Evolutionary conservation across 2,888 invertebrate genomes (phyloP).

Genomic region (Allolobophora icterica): DNA sequence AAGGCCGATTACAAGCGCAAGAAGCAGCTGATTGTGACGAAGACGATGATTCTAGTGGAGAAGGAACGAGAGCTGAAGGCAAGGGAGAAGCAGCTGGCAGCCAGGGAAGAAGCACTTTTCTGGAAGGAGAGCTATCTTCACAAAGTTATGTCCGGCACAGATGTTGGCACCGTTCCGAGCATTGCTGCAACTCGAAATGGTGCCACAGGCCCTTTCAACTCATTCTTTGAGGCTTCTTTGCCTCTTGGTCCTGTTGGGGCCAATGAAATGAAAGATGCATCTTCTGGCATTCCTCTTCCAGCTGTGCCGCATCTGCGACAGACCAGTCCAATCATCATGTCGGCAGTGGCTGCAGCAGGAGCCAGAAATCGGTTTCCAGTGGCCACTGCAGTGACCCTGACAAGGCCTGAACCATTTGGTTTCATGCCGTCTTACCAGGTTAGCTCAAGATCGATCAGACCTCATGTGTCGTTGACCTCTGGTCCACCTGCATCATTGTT

Average conservation of each 20-base stretch:
- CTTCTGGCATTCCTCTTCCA: background rate
- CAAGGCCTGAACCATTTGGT: background rate
- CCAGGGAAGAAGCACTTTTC: slow-evolving; percentile 6
- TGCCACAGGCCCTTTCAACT: background rate
- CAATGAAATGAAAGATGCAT: background rate
- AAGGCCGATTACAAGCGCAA: slow-evolving; percentile 23
- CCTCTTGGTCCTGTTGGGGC: no score
- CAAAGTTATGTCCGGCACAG: background rate
- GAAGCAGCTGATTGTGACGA: slow-evolving; percentile 28
- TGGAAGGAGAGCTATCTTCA: slow-evolving; percentile 28
- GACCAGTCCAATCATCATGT: background rate
- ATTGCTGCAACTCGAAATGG: background rate
- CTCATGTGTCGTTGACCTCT: background rate
- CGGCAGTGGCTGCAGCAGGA: background rate
- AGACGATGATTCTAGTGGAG: slow-evolving; percentile 28
- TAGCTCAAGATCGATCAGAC: background rate
- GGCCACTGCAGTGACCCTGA: background rate
- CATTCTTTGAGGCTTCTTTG: background rate
- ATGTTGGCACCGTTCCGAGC: background rate
- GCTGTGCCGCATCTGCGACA: background rate
- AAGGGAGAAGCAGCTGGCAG: slow-evolving; percentile 21
- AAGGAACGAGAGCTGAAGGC: slow-evolving; percentile 25
- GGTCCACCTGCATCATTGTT: background rate
- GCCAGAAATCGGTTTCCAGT: background rate
- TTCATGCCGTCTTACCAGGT: background rate